phyloP scores from a whole-genome alignment of 1,140 invertebrate genomes.

The Hylyphantes graminicola region DNA sequence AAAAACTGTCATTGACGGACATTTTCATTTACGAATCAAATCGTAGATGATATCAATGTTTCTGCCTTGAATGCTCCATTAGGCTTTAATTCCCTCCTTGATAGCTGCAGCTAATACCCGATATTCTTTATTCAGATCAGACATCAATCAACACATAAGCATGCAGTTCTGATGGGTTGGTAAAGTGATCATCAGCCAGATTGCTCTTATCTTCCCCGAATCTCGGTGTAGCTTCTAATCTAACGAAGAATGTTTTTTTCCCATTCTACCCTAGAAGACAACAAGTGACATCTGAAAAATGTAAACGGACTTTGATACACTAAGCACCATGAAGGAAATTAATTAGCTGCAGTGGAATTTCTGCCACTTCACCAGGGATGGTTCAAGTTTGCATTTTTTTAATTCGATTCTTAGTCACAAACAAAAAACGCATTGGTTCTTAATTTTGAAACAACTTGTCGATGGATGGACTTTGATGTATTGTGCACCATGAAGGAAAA shows the following conservation, averaged over 20 bases:
- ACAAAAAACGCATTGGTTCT: no score
- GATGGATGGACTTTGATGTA: no score
- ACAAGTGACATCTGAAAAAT: constrained; percentile 43
- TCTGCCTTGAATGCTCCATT: not conserved
- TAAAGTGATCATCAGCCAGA: constrained; percentile 31
- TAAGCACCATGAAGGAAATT: constrained; percentile 16
- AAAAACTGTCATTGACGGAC: no score
- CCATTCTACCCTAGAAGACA: constrained; percentile 20
- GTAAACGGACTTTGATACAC: not conserved
- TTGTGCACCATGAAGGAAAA: no score
- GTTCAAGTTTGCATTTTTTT: no score
- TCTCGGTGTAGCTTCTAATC: constrained; percentile 30
- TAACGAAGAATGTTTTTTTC: constrained; percentile 25
- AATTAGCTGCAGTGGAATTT: constrained; percentile 19
- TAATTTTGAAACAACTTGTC: no score
- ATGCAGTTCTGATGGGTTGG: constrained; percentile 8
- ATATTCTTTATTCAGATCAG: constrained; percentile 7
- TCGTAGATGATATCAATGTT: no score
- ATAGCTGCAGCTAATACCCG: not conserved
- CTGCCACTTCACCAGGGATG: no score
- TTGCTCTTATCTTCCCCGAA: constrained; percentile 36
- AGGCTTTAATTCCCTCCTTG: not conserved
- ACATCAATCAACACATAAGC: constrained; percentile 26
- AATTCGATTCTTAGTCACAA: no score
- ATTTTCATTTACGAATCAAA: no score